phyloP scores from a whole-genome alignment of 2,797 vertebrate genomes.

The Pantherophis vulpinus region DNA sequence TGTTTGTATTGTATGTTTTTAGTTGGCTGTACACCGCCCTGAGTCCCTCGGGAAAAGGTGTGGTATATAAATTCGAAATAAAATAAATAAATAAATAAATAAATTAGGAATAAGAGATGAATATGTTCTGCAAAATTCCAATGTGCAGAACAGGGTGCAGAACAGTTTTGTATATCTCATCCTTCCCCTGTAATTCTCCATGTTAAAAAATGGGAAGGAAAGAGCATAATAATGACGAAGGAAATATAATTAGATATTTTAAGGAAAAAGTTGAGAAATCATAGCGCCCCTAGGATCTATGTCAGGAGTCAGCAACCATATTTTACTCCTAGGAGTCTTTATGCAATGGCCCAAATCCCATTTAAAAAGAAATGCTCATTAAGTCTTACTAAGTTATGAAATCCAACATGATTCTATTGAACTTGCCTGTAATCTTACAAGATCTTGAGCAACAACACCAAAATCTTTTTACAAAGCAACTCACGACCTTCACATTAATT shows the following conservation, averaged over 20 bases:
- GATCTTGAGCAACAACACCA: too few species aligned
- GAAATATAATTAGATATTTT: not conserved
- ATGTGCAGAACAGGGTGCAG: not conserved
- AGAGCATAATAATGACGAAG: not conserved
- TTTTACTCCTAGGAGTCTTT: not conserved
- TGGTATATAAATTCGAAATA: too few species aligned
- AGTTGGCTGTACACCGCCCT: too few species aligned
- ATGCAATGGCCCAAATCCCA: not conserved
- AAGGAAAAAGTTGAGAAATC: not conserved
- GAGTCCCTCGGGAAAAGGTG: too few species aligned
- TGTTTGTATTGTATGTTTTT: too few species aligned
- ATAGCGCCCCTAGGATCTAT: not conserved
- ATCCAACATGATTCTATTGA: not conserved
- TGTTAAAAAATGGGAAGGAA: not conserved
- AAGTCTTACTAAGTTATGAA: not conserved
- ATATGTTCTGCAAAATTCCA: not conserved
- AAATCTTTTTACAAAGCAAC: not conserved
- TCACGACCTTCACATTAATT: not conserved
- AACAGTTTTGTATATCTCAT: not conserved
- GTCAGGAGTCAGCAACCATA: not conserved
- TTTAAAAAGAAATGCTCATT: not conserved
- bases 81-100: too few species aligned
- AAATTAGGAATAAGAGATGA: conserved; percentile 32
- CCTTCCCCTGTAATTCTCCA: not conserved
- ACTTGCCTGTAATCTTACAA: not conserved